These are phyloP conservation scores for Ruditapes philippinarum DNA, from an alignment of 1,140 invertebrate species.

Conservation along the genomic window DNA sequence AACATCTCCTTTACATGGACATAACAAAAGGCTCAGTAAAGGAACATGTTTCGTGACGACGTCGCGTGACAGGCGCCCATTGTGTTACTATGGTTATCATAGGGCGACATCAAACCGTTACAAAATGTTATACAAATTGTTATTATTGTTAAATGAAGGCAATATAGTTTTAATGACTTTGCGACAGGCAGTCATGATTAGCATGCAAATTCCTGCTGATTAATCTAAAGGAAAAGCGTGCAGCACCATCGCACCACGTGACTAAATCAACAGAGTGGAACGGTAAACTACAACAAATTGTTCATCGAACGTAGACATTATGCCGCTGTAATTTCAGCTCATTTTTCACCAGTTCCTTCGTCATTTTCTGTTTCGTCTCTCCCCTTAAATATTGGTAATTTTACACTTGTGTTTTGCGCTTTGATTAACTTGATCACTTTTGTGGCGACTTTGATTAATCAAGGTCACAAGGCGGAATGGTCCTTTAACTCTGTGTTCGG, in stretches of 20 bases:
- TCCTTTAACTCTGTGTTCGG: conserved; percentile 38
- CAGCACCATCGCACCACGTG: conserved; percentile 33
- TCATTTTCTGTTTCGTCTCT: conserved; percentile 7
- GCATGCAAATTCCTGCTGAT: conserved; percentile 63
- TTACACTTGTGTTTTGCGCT: conserved; percentile 55
- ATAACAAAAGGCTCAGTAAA: conserved; percentile 31
- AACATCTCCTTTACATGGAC: conserved; percentile 59
- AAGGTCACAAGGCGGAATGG: conserved; percentile 52
- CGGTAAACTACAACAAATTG: conserved; percentile 23
- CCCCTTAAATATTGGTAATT: conserved; percentile 30
- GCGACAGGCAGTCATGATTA: conserved; percentile 52
- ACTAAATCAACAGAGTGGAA: conserved; percentile 49
- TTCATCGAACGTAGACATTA: conserved; percentile 8
- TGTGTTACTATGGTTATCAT: conserved; percentile 57
- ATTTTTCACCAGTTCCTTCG: conserved; percentile 28
- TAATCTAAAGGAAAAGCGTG: conserved; percentile 45
- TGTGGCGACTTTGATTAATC: conserved; percentile 43
- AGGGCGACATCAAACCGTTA: conserved; percentile 61
- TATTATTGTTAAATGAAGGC: conserved; percentile 65
- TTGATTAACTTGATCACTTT: conserved; percentile 66
- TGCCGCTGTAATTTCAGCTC: conserved; percentile 36
- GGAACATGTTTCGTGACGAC: conserved; percentile 56
- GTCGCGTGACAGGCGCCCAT: conserved; percentile 58
- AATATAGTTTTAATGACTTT: conserved; percentile 61
- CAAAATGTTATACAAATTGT: conserved; percentile 69